Conservation (phyloP, 2,888 invertebrate species). For the Magallana nippona region DNA sequence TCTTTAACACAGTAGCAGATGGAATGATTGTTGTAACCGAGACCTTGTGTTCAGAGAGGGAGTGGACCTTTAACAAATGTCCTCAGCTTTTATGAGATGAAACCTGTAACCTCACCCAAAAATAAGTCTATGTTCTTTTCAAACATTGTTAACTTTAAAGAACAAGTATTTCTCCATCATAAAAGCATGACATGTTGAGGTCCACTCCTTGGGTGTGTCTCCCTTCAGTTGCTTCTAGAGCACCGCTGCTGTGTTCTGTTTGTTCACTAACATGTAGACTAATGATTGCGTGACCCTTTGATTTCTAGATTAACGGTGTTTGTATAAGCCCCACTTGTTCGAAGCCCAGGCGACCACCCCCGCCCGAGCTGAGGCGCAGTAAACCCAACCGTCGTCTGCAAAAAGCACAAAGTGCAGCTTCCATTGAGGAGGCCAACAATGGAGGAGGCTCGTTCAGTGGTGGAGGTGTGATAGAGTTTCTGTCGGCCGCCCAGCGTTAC, state of each 20-base stretch:
- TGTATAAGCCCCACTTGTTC: conserved; percentile 85
- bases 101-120: too few species aligned
- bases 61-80: conserved; percentile 1
- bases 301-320: conserved; percentile 88
- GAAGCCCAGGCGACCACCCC: conserved; percentile 79
- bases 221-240: background rate
- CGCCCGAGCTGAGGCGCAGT: conserved; percentile 88
- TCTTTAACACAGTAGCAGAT: background rate
- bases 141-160: too few species aligned
- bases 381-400: conserved; percentile 86
- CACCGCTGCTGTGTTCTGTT: background rate
- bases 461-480: conserved; percentile 40
- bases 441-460: conserved; percentile 56
- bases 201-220: background rate
- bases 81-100: too few species aligned
- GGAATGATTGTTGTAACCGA: background rate
- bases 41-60: background rate
- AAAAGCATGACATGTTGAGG: background rate
- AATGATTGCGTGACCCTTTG: conserved; percentile 44
- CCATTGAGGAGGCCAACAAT: conserved; percentile 76
- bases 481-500: background rate
- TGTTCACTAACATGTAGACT: conserved; percentile 40
- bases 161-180: too few species aligned
- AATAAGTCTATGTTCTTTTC: too few species aligned
- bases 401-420: conserved; percentile 77